Evolutionary conservation across 2,113 vertebrate species (phyloP).

Genomic region (Stercorarius parasiticus): DNA sequence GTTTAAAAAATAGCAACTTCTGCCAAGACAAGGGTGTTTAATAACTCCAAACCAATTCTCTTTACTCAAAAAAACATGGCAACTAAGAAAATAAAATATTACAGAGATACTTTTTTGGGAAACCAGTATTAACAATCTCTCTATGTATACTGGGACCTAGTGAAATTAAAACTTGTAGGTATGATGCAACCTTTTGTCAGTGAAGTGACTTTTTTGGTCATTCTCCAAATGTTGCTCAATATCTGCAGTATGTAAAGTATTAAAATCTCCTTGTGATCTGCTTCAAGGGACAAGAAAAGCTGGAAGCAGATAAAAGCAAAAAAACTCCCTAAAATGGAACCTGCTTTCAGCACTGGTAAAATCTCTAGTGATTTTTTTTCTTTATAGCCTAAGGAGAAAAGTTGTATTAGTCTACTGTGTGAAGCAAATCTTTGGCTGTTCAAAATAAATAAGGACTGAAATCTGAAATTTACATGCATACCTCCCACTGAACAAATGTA

Average conservation of each 20-base stretch:
- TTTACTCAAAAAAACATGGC: not conserved
- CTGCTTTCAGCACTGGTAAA: slow-evolving; percentile 12
- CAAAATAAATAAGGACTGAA: not conserved
- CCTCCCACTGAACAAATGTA: not conserved
- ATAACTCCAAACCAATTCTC: not conserved
- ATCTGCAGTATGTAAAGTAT: not conserved
- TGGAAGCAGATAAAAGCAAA: slow-evolving; percentile 31
- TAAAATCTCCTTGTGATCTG: slow-evolving; percentile 25
- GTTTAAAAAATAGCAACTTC: slow-evolving; percentile 6
- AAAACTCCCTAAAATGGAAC: slow-evolving; percentile 21
- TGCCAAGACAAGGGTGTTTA: not conserved
- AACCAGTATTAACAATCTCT: not conserved
- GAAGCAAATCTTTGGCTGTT: not conserved
- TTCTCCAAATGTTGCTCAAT: slow-evolving; percentile 31
- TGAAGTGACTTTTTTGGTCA: not conserved
- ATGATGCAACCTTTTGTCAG: not conserved
- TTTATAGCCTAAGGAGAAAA: not conserved
- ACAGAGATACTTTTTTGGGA: not conserved
- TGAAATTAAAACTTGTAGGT: not conserved
- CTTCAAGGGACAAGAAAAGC: slow-evolving; percentile 31
- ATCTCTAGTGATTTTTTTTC: not conserved
- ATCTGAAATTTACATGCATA: not conserved
- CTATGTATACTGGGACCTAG: not conserved
- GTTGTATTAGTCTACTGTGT: not conserved
- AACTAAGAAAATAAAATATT: not conserved